Percentiles rank a stretch among this genome's conserved stretches.
Conservation (phyloP, 2,113 vertebrate genomes). For the Periophthalmus modestus region DNA sequence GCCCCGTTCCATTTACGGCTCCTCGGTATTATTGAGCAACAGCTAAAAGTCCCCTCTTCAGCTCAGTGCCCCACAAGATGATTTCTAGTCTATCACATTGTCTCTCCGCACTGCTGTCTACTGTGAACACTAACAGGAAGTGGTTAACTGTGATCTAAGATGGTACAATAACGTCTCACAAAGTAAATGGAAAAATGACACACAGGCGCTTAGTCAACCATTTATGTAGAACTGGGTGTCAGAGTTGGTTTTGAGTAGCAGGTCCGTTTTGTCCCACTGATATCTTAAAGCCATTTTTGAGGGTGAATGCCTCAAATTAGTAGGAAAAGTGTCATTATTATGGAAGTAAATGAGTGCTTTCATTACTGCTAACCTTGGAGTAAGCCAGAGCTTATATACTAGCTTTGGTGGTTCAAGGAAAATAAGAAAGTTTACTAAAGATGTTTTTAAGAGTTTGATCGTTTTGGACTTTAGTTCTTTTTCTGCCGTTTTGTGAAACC, state of each 20-base stretch:
- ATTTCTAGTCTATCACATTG: constrained; percentile 8
- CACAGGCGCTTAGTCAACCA: constrained; percentile 5
- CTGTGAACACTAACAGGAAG: constrained; percentile 52
- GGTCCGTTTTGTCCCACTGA: constrained; percentile 13
- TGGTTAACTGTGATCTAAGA: constrained; percentile 50
- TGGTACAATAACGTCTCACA: constrained; percentile 29
- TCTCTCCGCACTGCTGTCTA: constrained; percentile 16
- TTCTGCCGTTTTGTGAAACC: neutral
- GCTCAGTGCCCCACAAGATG: constrained; percentile 13
- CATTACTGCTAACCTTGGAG: constrained; percentile 1
- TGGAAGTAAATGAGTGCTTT: constrained; percentile 9
- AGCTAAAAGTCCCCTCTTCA: constrained; percentile 10
- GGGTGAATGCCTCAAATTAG: neutral
- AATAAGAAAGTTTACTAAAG: neutral
- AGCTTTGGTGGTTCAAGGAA: neutral
- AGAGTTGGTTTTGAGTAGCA: neutral
- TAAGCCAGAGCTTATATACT: neutral
- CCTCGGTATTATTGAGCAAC: neutral
- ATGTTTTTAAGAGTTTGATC: neutral
- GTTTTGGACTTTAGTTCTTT: neutral
- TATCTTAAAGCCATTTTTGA: constrained; percentile 1
- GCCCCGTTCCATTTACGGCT: constrained; percentile 4
- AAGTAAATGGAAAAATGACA: constrained; percentile 40
- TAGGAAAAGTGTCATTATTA: neutral
- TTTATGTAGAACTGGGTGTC: constrained; percentile 12